phyloP scores from a whole-genome alignment of 2,888 invertebrate species.

The Torymus tubicola region DNA sequence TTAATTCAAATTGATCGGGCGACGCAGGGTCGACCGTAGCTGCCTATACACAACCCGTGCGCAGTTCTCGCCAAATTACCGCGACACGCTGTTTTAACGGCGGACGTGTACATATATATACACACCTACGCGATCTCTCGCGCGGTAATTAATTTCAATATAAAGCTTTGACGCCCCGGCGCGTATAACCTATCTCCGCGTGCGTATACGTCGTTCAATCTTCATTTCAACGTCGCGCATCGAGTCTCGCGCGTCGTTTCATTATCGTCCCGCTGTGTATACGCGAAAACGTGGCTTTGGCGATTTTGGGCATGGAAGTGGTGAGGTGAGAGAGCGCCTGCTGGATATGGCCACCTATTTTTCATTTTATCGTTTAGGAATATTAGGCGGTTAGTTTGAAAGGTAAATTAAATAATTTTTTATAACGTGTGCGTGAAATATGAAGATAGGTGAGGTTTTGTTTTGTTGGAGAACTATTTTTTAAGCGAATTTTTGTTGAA shows the following conservation, averaged over 20 bases:
- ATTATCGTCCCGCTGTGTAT: constrained; percentile 2
- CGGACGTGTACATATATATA: not conserved
- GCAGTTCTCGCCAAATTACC: constrained; percentile 12
- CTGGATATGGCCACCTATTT: no score
- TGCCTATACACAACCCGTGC: not conserved
- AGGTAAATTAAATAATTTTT: no score
- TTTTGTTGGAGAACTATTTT: no score
- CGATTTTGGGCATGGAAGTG: no score
- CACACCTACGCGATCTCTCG: constrained; percentile 29
- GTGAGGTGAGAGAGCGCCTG: no score
- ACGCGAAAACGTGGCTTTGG: no score
- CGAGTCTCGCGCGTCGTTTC: constrained; percentile 10
- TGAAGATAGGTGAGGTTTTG: no score
- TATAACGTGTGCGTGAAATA: no score
- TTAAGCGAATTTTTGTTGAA: no score
- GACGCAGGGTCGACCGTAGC: not conserved
- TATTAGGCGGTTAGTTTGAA: no score
- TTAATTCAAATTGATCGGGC: constrained; percentile 36
- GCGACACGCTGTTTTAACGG: constrained; percentile 28
- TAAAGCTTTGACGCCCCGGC: constrained; percentile 47
- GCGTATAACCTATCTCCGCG: not conserved
- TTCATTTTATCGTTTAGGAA: no score
- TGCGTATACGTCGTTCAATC: constrained; percentile 13
- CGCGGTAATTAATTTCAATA: constrained; percentile 58
- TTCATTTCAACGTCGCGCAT: constrained; percentile 19